Conservation (phyloP, 2,113 vertebrate species). For the Carassius gibelio region DNA sequence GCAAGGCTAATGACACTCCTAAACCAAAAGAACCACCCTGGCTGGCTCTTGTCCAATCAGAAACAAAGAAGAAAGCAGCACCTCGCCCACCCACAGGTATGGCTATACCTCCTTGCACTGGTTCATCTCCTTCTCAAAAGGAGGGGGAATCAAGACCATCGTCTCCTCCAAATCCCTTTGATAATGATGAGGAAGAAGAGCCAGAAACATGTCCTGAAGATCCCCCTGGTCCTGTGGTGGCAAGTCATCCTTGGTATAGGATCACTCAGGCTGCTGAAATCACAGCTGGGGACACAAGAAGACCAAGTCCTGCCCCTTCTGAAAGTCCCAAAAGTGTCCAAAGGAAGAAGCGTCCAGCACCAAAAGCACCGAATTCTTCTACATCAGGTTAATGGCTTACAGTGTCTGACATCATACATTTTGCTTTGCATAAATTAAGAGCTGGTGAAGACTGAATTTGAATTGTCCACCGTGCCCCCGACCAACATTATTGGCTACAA, state of each 20-base stretch:
- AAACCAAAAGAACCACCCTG: conserved; percentile 93
- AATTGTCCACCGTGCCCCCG: background rate
- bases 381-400: conserved; percentile 61
- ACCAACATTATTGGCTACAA: no score
- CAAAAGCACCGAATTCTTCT: conserved; percentile 75
- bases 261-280: conserved; percentile 75
- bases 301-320: conserved; percentile 66
- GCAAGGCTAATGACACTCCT: conserved; percentile 68
- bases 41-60: conserved; percentile 89
- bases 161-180: conserved; percentile 87
- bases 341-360: conserved; percentile 86
- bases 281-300: conserved; percentile 48
- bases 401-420: background rate
- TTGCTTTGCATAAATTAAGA: background rate
- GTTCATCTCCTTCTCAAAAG: conserved; percentile 70
- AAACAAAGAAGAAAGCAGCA: conserved; percentile 88
- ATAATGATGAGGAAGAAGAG: conserved; percentile 75
- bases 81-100: conserved; percentile 76
- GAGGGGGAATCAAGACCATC: conserved; percentile 66
- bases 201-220: conserved; percentile 51
- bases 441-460: background rate
- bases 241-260: conserved; percentile 91
- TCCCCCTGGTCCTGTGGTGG: conserved; percentile 54
- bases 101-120: conserved; percentile 61
- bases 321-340: conserved; percentile 79